Conservation (phyloP, 2,888 invertebrate genomes). For the Caenorhabditis sp. region DNA sequence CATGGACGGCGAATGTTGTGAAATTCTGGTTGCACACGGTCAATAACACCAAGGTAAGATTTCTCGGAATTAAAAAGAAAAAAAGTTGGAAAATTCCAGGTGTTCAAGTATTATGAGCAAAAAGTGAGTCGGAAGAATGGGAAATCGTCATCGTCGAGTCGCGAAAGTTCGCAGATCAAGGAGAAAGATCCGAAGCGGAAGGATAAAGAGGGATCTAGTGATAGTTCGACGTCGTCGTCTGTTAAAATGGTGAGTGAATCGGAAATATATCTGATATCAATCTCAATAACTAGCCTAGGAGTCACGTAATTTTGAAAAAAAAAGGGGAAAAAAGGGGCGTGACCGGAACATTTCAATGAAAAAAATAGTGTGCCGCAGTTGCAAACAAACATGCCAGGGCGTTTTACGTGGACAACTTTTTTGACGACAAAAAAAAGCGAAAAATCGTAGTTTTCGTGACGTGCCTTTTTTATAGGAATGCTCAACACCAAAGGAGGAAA, state of each 20-base stretch:
- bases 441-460: too few relatives aligned
- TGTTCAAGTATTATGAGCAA: slow-evolving; percentile 11
- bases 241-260: not conserved
- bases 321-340: too few relatives aligned
- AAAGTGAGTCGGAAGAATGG: slow-evolving; percentile 8
- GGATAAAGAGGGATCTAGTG: not conserved
- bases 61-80: too few relatives aligned
- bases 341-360: too few relatives aligned
- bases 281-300: not conserved
- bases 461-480: not conserved
- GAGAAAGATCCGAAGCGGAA: not conserved
- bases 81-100: slow-evolving; percentile 4
- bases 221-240: not conserved
- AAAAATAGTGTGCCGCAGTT: too few relatives aligned
- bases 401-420: too few relatives aligned
- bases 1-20: slow-evolving; percentile 98
- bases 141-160: slow-evolving; percentile 12
- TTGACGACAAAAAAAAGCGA: too few relatives aligned
- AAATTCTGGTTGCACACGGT: slow-evolving; percentile 97
- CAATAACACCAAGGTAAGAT: slow-evolving; percentile 87
- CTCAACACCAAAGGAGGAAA: not conserved
- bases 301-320: too few relatives aligned
- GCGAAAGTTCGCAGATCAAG: slow-evolving; percentile 19
- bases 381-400: too few relatives aligned
- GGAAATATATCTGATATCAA: not conserved